These are phyloP conservation scores for Andrena flavipes DNA, from an alignment of 2,888 invertebrate species.

Conservation along the genomic window DNA sequence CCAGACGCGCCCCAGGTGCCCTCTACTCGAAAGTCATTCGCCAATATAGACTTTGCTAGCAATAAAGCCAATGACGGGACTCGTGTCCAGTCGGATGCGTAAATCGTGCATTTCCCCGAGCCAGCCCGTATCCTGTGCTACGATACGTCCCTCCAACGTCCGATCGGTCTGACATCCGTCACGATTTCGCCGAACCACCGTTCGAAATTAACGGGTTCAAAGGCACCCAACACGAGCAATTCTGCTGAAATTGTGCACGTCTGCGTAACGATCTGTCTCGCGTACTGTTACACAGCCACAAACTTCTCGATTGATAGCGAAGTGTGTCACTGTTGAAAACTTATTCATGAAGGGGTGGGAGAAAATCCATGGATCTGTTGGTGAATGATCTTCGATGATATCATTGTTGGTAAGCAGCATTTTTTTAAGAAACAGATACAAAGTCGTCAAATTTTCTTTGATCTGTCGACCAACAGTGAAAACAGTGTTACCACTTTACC, in stretches of 20 bases:
- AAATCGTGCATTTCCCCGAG: slow-evolving; percentile 74
- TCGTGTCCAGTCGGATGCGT: slow-evolving; percentile 79
- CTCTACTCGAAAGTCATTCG: slow-evolving; percentile 74
- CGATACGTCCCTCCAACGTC: slow-evolving; percentile 52
- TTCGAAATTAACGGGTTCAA: slow-evolving; percentile 70
- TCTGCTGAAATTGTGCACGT: slow-evolving; percentile 53
- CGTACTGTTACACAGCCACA: slow-evolving; percentile 17
- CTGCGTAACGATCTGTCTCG: slow-evolving; percentile 49
- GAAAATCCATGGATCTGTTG: background rate
- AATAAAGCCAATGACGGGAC: slow-evolving; percentile 82
- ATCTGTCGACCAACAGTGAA: too few species aligned
- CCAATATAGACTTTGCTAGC: slow-evolving; percentile 80
- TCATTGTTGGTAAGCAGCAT: too few species aligned
- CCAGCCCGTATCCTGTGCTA: slow-evolving; percentile 51
- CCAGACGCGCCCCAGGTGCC: slow-evolving; percentile 81
- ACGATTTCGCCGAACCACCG: slow-evolving; percentile 61
- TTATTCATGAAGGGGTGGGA: background rate
- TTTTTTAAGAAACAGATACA: too few species aligned
- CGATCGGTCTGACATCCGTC: slow-evolving; percentile 71
- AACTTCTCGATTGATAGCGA: slow-evolving; percentile 35
- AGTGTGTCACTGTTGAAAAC: slow-evolving; percentile 42
- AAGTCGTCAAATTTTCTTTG: too few species aligned
- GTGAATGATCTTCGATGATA: background rate
- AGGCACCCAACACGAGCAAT: slow-evolving; percentile 61
- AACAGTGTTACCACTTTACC: too few species aligned